A percentile compares a stretch with the other conserved stretches of the same genome.
Evolutionary conservation across 2,888 invertebrate species (phyloP).

Genomic region (Keiferia lycopersicella): DNA sequence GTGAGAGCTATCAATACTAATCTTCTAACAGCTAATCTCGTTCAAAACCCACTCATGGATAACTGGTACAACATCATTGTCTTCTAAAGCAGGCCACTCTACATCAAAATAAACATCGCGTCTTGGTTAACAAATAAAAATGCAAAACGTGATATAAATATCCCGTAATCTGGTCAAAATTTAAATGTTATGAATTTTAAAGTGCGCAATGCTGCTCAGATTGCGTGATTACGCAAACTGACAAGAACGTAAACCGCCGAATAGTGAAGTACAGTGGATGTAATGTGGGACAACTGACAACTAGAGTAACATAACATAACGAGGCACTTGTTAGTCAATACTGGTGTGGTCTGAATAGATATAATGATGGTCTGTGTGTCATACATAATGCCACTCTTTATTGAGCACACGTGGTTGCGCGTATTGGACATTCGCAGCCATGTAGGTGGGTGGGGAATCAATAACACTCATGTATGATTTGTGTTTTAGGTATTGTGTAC

Average conservation of each 20-base stretch:
- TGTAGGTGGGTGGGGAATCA: not conserved
- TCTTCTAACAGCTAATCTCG: not conserved
- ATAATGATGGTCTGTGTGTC: constrained; percentile 46
- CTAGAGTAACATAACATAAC: constrained; percentile 57
- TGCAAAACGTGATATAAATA: not conserved
- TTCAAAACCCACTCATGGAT: not conserved
- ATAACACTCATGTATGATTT: not conserved
- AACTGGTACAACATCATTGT: not conserved
- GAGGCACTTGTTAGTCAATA: constrained; percentile 65
- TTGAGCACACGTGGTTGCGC: constrained; percentile 48
- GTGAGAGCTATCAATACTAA: constrained; percentile 12
- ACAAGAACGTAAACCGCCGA: constrained; percentile 37
- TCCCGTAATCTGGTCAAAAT: constrained; percentile 1
- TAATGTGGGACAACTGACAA: constrained; percentile 59
- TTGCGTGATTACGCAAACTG: constrained; percentile 23
- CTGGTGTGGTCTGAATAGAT: constrained; percentile 61
- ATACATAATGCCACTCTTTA: constrained; percentile 54
- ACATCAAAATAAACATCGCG: not conserved
- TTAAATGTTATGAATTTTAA: constrained; percentile 20
- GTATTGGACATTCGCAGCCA: not conserved
- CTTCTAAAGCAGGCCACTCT: not conserved
- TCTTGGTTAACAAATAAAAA: not conserved
- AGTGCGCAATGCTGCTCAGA: constrained; percentile 12
- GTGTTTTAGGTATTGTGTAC: not conserved
- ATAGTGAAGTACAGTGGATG: constrained; percentile 45